These are phyloP conservation scores for Drosophila bipectinata DNA, from an alignment of 1,140 invertebrate genomes.

Conservation along the genomic window DNA sequence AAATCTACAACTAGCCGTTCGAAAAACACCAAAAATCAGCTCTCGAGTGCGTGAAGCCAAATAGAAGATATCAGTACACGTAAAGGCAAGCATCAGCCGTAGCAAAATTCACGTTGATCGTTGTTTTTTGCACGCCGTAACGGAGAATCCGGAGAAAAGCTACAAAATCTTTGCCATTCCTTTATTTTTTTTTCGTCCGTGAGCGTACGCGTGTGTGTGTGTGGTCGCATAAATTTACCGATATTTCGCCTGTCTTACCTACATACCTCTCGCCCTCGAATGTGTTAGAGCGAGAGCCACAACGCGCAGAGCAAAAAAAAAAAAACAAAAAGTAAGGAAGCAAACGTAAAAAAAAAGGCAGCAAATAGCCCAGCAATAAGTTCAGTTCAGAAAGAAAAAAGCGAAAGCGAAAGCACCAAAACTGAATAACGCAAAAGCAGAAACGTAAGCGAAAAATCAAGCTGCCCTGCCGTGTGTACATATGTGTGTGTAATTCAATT, in stretches of 20 bases:
- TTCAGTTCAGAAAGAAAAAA: conserved; percentile 3
- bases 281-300: conserved; percentile 22
- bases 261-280: neutral
- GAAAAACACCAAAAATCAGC: neutral
- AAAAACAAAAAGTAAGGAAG: conserved; percentile 18
- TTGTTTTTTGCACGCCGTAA: conserved; percentile 47
- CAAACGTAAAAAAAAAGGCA: conserved; percentile 3
- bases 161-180: conserved; percentile 24
- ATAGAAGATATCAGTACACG: conserved; percentile 5
- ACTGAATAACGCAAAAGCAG: conserved; percentile 6
- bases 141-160: conserved; percentile 16
- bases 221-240: conserved; percentile 69
- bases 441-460: conserved; percentile 53
- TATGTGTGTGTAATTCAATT: conserved; percentile 32
- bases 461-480: neutral
- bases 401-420: no score
- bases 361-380: conserved; percentile 19
- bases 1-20: conserved; percentile 8
- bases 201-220: conserved; percentile 11
- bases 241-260: conserved; percentile 55
- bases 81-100: conserved; percentile 17
- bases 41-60: conserved; percentile 8
- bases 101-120: conserved; percentile 55
- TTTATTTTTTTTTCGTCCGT: conserved; percentile 55
- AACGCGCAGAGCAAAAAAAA: conserved; percentile 35